Base-by-base conservation (phyloP, 92 coral and sea anemone genomes). In the Phenganax marumi region DNA sequence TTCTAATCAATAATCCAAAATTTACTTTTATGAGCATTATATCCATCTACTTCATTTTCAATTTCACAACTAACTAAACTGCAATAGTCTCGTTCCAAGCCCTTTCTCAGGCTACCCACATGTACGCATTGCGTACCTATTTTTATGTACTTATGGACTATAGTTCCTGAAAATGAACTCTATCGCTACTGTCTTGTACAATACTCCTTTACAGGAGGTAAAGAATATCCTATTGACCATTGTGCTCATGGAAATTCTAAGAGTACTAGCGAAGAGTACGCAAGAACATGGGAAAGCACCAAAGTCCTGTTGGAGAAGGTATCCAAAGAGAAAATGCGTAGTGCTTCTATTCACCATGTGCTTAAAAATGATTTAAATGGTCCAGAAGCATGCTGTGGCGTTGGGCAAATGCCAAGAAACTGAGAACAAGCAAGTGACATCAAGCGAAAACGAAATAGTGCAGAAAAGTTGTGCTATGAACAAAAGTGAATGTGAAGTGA, bases 211-310 rank as follows among this genome's bases (percentile, higher is more conserved):
- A 88, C 85, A 70, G 58, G 81, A 64, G 91, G 91, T 52, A 46
- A 53, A 62, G 88, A 88, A 62, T 89, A 88, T 64, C 81, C 88
- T 26, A 75, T 88, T 23, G 71, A 68, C 24, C 60, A 80, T 43
- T 46, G 19, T 23, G 79, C 81, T 0, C 88, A 85, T 65, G 89
- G 84, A 14, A 88, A 85, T 75, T 81, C 85, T 7, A 60, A 60
- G 68, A 60, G 68, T 7, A n/a, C 7, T 60, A 23, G 21, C 21
- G 18, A 51, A 14, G 63, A 19, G 64, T 84, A 84, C 47, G 80
- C 84, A n/a, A 80, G 88, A 63, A 88, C 91, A 50, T 88, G 91
- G 91, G 86, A 66, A 68, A 88, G 91, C 85, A 88, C 91, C 16
- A 74, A 85, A 75, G 79, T 52, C 72, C 56, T 54, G 22, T 75